These are phyloP conservation scores for Erinaceus europaeus DNA, from an alignment of 2,113 vertebrate genomes.

Conservation along the genomic window DNA sequence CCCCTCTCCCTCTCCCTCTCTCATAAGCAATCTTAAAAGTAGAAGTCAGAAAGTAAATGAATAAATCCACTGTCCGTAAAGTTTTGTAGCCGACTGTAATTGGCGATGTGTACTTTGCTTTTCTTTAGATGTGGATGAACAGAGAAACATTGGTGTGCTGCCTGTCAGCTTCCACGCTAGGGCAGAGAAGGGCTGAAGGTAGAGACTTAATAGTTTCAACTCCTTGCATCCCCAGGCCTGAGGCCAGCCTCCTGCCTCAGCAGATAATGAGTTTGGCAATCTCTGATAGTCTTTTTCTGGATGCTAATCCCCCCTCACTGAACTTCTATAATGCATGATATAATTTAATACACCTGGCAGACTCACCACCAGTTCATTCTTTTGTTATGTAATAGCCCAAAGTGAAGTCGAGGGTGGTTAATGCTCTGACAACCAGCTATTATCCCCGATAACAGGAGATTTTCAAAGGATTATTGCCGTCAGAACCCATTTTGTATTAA, in stretches of 20 bases:
- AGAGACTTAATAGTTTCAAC: conserved; percentile 70
- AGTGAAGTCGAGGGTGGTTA: conserved; percentile 80
- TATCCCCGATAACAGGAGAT: conserved; percentile 79
- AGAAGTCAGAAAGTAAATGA: no score
- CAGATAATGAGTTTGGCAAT: conserved; percentile 82
- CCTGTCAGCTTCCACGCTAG: neutral
- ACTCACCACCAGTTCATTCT: conserved; percentile 75
- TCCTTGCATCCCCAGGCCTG: conserved; percentile 65
- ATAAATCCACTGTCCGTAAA: neutral
- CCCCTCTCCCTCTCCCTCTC: no score
- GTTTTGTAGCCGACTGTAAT: neutral
- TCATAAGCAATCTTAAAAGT: no score
- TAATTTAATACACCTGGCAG: conserved; percentile 84
- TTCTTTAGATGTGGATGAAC: neutral
- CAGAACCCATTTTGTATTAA: conserved; percentile 79
- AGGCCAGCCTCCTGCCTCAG: conserved; percentile 70
- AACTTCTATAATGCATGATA: conserved; percentile 77
- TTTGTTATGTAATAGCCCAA: conserved; percentile 79
- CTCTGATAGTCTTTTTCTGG: conserved; percentile 74
- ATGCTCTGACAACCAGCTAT: conserved; percentile 79
- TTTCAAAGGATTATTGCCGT: conserved; percentile 78
- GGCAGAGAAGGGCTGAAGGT: conserved; percentile 62
- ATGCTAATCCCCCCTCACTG: conserved; percentile 76
- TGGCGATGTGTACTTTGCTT: neutral
- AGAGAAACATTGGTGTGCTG: neutral